Conservation (phyloP, 2,888 invertebrate genomes). For the Apodemia hepburni region DNA sequence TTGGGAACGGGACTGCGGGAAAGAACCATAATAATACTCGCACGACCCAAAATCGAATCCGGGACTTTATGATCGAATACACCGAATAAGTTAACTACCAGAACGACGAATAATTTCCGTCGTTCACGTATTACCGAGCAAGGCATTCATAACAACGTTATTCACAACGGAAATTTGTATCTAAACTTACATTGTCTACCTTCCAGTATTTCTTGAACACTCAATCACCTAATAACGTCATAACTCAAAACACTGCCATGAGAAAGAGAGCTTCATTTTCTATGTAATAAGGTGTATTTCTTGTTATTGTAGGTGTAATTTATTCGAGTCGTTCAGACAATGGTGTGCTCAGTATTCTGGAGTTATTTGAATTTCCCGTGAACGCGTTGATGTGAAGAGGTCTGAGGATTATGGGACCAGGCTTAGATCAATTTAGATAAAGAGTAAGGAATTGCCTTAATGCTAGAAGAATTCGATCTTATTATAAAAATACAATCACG, state of each 20-base stretch:
- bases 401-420: conserved; percentile 47
- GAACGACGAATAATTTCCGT: conserved; percentile 4
- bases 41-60: no score
- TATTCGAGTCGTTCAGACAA: conserved; percentile 39
- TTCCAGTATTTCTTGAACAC: conserved; percentile 28
- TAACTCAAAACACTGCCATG: conserved; percentile 19
- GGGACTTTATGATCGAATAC: no score
- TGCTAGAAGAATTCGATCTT: neutral
- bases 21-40: no score
- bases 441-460: neutral
- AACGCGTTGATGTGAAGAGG: conserved; percentile 56
- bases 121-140: conserved; percentile 32
- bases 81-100: neutral
- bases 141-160: conserved; percentile 47
- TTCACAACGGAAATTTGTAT: conserved; percentile 57
- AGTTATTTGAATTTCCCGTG: conserved; percentile 55
- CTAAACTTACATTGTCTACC: conserved; percentile 54
- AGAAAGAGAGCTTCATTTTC: conserved; percentile 27
- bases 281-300: conserved; percentile 25
- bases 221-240: conserved; percentile 22
- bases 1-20: no score
- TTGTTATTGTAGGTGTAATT: conserved; percentile 13
- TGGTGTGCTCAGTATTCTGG: conserved; percentile 55
- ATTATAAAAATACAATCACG: no score
- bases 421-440: conserved; percentile 31